Base-by-base conservation (phyloP, 1,140 invertebrate genomes). In the Leptinotarsa undecemlineata region DNA sequence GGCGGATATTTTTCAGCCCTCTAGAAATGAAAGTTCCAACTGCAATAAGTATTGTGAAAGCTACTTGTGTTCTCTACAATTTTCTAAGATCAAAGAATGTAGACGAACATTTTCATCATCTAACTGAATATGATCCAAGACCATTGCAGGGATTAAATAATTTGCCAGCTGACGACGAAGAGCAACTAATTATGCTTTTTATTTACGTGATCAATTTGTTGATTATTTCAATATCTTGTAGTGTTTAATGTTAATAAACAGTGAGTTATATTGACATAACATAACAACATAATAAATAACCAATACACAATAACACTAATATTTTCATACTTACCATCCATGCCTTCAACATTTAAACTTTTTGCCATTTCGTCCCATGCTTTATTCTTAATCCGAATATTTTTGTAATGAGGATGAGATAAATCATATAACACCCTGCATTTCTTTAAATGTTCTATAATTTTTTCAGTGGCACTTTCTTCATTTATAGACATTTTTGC, bases 61-160 rank as follows among this genome's bases (percentile, higher is more conserved):
- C 83, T 66, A 57, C 79, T 21, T 82, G 81, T 70, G 74, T 79
- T 71, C 76, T 81, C 71, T 80, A 82, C 68, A 83, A 80, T 68
- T 83, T 71, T 71, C 62, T 72, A 69, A n/a, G 47, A 67, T 70
- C 68, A 72, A 64, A 68, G 75, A 68, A 72, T 63, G 20, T 20
- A 57, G 51, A 57, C n/a, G 51, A 15, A 57, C 15, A 57, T 57
- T 57, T 57, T n/a, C n/a, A 15, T 17, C 51, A 57, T 57, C 51
- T 57, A 15, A 17, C n/a, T 17, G 51, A 57, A n/a, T 33, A 33
- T 33, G 51, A 57, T 57, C 14, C 15, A 57, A n/a, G n/a, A n/a
- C 51, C 51, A 17, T 15, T 57, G n/a, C 14, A 17, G n/a, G 15
- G 48, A 57, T 57, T 57, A 57, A 57, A 57, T 57, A n/a, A 17